Conservation (phyloP, 2,113 vertebrate species). For the Phylloscopus whistleri region DNA sequence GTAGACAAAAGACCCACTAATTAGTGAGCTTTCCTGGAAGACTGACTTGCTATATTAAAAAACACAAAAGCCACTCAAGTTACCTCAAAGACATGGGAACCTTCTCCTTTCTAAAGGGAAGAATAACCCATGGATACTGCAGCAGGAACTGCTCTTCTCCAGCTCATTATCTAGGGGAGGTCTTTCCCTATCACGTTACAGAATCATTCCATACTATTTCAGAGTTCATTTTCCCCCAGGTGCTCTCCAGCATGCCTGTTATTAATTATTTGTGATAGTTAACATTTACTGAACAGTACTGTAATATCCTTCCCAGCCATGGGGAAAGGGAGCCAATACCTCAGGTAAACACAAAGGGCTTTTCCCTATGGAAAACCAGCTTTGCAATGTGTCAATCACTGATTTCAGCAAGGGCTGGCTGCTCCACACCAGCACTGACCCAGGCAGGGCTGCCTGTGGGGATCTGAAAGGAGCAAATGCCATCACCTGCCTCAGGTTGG, state of each 20-base stretch:
- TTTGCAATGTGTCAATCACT: background rate
- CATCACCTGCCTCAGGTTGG: background rate
- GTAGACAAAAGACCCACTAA: background rate
- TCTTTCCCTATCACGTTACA: background rate
- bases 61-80: background rate
- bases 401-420: background rate
- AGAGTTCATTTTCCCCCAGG: background rate
- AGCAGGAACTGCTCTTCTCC: background rate
- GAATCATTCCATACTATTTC: background rate
- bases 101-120: background rate
- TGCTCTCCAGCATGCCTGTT: background rate
- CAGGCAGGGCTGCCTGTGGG: too few relatives aligned
- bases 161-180: background rate
- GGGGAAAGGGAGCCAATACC: background rate
- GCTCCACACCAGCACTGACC: background rate
- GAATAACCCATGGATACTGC: background rate
- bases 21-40: background rate
- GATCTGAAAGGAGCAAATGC: background rate
- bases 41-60: background rate
- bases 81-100: background rate
- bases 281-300: background rate
- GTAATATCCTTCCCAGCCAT: background rate
- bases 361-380: background rate
- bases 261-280: background rate
- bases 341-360: background rate